Evolutionary conservation across 1,140 invertebrate genomes (phyloP), one percentile per base, ranked within the genome.

Genomic region (Cotesia glomerata): DNA sequence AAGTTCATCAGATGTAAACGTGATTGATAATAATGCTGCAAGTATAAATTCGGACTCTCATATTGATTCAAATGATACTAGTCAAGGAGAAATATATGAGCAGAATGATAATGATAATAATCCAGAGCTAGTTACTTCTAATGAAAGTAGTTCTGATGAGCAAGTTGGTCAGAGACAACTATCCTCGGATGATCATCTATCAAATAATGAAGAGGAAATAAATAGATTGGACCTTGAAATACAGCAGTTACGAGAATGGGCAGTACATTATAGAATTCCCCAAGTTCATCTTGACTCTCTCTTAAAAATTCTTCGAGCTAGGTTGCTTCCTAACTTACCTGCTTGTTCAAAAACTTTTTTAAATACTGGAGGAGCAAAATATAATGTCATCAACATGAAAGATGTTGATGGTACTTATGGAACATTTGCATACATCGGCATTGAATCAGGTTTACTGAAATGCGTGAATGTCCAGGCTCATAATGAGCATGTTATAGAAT

Each of bases 331-430:
- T 26, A 51, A 49, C 2, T 59, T 75, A 66, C 74, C 70, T 16
- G 49, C 45, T 34, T 61, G 3, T 26, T 49, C 74, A 26, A 75
- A 72, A 49, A 75, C 74, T 9, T 75, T 75, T 34, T 62, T 75
- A 18, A 4, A 36, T 14, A 75, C 66, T 7, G 39, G 32, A n/a
- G 39, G 34, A 39, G 64, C 56, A 2, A 11, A 56, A 45, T 75
- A 75, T 69, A 18, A 69, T 11, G 64, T 75, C 35, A 5, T 14
- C 18, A n/a, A 45, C 14, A 58, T 75, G 18, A 49, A 65, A 45
- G 49, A 71, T 54, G 13, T n/a, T 45, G 45, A 59, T 52, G 45
- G 36, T 34, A 58, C 11, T 71, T 5, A 18, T 18, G 67, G 73
- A 9, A 5, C 65, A 59, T 74, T 39, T 35, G 68, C 70, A 16